Percentiles rank a stretch among this genome's conserved stretches.
phyloP scores from a whole-genome alignment of 2,113 vertebrate species.

The Ictidomys tridecemlineatus region DNA sequence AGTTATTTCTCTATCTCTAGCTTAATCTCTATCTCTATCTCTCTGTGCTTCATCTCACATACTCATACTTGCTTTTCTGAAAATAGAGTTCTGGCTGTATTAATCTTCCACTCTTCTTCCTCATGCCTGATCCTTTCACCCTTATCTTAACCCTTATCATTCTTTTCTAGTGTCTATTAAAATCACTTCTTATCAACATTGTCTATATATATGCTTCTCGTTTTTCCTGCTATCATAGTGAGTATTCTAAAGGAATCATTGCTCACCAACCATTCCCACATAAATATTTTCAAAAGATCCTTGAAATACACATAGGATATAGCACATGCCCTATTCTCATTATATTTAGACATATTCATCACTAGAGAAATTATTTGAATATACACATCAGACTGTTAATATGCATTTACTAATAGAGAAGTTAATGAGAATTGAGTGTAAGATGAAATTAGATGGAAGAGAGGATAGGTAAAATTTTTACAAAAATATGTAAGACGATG shows the following conservation, averaged over 20 bases:
- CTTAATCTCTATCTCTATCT: background rate
- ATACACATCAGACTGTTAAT: background rate
- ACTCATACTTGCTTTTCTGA: background rate
- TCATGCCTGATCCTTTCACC: background rate
- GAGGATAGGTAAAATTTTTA: background rate
- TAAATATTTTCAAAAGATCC: background rate
- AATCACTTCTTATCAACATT: background rate
- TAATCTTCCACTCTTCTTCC: background rate
- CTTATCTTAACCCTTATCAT: background rate
- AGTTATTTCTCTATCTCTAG: background rate
- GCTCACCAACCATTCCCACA: background rate
- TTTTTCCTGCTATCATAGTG: background rate
- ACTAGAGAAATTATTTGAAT: background rate
- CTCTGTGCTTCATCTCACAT: background rate
- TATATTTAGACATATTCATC: background rate
- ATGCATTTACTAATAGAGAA: background rate
- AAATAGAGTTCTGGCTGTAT: background rate
- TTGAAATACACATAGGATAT: background rate
- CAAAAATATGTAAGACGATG: background rate
- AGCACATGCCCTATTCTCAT: background rate
- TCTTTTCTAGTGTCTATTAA: background rate
- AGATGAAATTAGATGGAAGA: background rate
- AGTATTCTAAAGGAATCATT: background rate
- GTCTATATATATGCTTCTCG: background rate
- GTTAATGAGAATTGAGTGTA: background rate